Evolutionary conservation across 37 sponge, comb jelly and placozoan genomes (phyloP).

Genomic region (Spongilla lacustris): DNA sequence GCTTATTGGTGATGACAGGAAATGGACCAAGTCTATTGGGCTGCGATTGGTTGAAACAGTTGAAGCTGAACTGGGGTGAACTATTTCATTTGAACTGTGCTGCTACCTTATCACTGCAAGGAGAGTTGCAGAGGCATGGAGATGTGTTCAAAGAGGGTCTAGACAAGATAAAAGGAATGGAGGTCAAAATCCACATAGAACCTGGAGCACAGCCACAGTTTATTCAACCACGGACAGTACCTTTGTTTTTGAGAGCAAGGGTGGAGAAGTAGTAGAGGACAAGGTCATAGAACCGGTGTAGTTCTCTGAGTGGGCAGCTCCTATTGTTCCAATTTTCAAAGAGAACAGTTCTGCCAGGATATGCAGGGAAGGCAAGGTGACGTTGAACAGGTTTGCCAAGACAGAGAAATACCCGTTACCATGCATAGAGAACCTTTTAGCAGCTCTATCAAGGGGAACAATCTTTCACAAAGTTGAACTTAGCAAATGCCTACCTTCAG

Average conservation of each 20-base stretch:
- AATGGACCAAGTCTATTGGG: slow-evolving; percentile 40
- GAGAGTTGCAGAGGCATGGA: background rate
- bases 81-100: slow-evolving; percentile 9
- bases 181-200: slow-evolving; percentile 8
- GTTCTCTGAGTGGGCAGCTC: slow-evolving; percentile 53
- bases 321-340: slow-evolving; percentile 57
- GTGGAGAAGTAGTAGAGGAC: slow-evolving; percentile 7
- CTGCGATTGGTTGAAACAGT: slow-evolving; percentile 23
- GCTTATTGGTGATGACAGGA: slow-evolving; percentile 42
- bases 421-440: slow-evolving; percentile 49
- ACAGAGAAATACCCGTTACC: slow-evolving; percentile 50
- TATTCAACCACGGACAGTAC: slow-evolving; percentile 5
- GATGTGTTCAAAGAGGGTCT: slow-evolving; percentile 25
- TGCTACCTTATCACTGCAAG: slow-evolving; percentile 8
- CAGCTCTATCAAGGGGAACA: slow-evolving; percentile 30
- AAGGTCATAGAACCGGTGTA: slow-evolving; percentile 35
- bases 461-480: slow-evolving; percentile 17
- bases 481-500: slow-evolving; percentile 31
- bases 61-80: slow-evolving; percentile 16
- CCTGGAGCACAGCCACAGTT: slow-evolving; percentile 36
- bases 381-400: slow-evolving; percentile 28
- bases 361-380: slow-evolving; percentile 58
- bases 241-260: slow-evolving; percentile 5
- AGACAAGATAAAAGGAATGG: slow-evolving; percentile 1
- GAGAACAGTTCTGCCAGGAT: slow-evolving; percentile 38